Conservation (phyloP, 2,888 invertebrate genomes). For the Hermaeophaga mercurialis region DNA sequence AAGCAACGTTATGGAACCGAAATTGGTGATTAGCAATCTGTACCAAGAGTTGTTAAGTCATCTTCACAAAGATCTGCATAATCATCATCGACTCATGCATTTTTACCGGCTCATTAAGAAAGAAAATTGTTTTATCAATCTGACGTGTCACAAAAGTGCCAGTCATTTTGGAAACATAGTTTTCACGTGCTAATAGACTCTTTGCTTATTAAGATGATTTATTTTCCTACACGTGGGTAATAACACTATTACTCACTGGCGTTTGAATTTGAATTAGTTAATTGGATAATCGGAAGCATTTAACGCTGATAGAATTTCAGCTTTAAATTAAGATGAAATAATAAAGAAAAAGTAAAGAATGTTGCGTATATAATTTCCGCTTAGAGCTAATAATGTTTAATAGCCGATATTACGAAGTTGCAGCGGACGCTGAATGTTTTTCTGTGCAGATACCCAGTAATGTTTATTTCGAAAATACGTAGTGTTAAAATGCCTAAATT, state of each 20-base stretch:
- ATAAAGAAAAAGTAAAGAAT: background rate
- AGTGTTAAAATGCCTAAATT: constrained; percentile 57
- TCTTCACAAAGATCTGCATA: constrained; percentile 45
- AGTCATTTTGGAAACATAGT: constrained; percentile 27
- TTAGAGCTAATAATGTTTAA: constrained; percentile 29
- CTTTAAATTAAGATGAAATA: background rate
- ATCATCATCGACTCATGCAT: constrained; percentile 50
- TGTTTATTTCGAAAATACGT: constrained; percentile 49
- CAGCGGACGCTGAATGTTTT: constrained; percentile 43
- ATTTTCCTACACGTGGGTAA: too few species aligned
- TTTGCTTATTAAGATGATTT: too few species aligned
- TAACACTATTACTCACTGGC: too few species aligned
- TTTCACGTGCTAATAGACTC: background rate
- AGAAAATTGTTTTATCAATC: constrained; percentile 19
- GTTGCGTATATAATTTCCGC: constrained; percentile 23
- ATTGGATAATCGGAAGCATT: too few species aligned
- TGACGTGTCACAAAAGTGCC: constrained; percentile 14
- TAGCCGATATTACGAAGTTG: constrained; percentile 31
- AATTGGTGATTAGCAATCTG: constrained; percentile 50
- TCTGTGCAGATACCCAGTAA: constrained; percentile 45
- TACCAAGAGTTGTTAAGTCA: constrained; percentile 43
- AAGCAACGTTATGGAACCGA: constrained; percentile 41
- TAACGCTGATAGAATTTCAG: too few species aligned
- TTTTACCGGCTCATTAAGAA: constrained; percentile 47
- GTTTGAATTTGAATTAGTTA: too few species aligned